phyloP scores from a whole-genome alignment of 2,888 invertebrate genomes.

The Sussaba pulchella region DNA sequence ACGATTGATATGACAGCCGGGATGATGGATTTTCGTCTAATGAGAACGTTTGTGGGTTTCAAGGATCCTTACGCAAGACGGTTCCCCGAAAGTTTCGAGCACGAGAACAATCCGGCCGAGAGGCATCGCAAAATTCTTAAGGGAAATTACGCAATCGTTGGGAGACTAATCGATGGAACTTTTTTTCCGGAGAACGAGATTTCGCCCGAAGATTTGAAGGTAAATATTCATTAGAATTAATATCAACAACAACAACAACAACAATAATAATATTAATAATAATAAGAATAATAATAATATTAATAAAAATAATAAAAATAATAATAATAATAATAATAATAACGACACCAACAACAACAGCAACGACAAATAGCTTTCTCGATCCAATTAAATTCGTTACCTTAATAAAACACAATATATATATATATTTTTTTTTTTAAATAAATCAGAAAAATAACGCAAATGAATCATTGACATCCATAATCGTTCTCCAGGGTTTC shows the following conservation, averaged over 20 bases:
- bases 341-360: too few relatives aligned
- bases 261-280: not conserved
- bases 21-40: not conserved
- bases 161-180: conserved; percentile 73
- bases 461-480: not conserved
- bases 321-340: too few relatives aligned
- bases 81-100: conserved; percentile 69
- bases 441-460: too few relatives aligned
- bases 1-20: conserved; percentile 21
- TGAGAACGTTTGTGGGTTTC: conserved; percentile 20
- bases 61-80: conserved; percentile 74
- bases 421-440: too few relatives aligned
- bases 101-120: conserved; percentile 60
- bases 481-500: conserved; percentile 70
- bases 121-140: conserved; percentile 68
- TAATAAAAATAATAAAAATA: too few relatives aligned
- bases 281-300: too few relatives aligned
- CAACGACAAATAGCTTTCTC: too few relatives aligned
- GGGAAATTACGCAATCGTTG: conserved; percentile 77
- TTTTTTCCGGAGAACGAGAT: conserved; percentile 78
- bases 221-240: conserved; percentile 55
- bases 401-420: not conserved
- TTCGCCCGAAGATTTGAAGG: conserved; percentile 72
- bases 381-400: too few relatives aligned
- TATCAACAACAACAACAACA: not conserved